These are phyloP conservation scores for Suricata suricatta DNA, from an alignment of 2,113 vertebrate species.

Conservation along the genomic window DNA sequence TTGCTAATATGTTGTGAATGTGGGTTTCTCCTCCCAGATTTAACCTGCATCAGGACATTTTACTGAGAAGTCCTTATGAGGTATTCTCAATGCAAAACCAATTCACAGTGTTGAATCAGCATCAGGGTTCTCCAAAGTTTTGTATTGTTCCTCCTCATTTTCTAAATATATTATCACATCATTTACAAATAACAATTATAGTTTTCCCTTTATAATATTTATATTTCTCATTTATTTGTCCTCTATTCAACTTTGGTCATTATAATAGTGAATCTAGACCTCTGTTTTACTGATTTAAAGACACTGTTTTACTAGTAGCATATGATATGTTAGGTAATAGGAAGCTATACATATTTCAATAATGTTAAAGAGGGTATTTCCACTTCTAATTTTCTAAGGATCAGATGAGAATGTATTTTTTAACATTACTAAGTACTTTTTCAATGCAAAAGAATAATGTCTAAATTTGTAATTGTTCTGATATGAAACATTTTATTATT, in stretches of 20 bases:
- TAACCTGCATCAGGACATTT: background rate
- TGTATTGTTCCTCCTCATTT: background rate
- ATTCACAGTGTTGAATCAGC: background rate
- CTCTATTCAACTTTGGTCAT: background rate
- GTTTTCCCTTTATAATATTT: background rate
- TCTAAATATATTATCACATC: background rate
- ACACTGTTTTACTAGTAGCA: background rate
- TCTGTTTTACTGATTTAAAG: background rate
- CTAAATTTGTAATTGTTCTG: background rate
- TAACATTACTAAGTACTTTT: background rate
- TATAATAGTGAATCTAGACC: background rate
- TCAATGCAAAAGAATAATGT: background rate
- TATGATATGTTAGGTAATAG: background rate
- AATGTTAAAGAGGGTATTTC: background rate
- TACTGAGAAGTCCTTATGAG: background rate
- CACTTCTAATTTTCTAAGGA: background rate
- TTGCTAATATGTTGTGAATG: background rate
- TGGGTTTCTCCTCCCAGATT: background rate
- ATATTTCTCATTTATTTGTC: background rate
- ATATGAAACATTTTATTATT: background rate
- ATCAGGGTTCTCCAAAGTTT: background rate
- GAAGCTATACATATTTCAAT: background rate
- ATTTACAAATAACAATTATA: background rate
- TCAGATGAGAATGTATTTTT: background rate
- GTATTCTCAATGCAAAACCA: background rate